A percentile compares a stretch with the other conserved stretches of the same genome.
Conservation (phyloP, 2,797 vertebrate genomes). For the Melanotaenia trifasciata region DNA sequence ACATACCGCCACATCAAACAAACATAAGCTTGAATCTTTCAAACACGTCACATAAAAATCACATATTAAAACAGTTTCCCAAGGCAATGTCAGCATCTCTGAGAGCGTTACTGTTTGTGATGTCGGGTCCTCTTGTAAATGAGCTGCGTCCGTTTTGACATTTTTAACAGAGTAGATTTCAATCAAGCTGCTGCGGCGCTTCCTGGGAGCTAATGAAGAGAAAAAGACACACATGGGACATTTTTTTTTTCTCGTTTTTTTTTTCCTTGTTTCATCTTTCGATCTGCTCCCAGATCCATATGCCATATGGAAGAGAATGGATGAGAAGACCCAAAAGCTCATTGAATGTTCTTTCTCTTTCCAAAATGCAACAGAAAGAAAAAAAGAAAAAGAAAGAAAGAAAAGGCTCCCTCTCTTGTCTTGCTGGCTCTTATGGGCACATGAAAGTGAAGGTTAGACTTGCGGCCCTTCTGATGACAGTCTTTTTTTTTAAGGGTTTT, state of each 20-base stretch:
- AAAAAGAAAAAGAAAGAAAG: conserved; percentile 60
- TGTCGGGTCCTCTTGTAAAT: conserved; percentile 53
- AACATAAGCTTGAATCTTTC: neutral
- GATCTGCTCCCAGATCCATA: conserved; percentile 77
- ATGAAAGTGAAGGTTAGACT: conserved; percentile 84
- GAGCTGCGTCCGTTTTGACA: conserved; percentile 61
- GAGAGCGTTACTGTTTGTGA: conserved; percentile 29
- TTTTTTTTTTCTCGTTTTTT: conserved; percentile 4
- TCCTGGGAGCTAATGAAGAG: conserved; percentile 81
- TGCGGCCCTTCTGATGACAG: conserved; percentile 66
- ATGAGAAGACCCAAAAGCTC: conserved; percentile 77
- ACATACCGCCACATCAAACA: neutral
- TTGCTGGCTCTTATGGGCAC: conserved; percentile 71
- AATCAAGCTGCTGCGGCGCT: conserved; percentile 71
- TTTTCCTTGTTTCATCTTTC: conserved; percentile 65
- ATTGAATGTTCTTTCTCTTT: conserved; percentile 68
- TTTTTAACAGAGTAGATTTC: conserved; percentile 73
- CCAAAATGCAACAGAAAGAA: conserved; percentile 67
- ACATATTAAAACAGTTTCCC: neutral
- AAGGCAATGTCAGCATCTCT: conserved; percentile 31
- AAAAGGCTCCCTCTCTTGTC: conserved; percentile 67
- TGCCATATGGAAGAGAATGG: conserved; percentile 81
- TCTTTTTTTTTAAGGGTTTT: conserved; percentile 57
- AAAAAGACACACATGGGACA: conserved; percentile 83
- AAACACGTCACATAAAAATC: neutral